phyloP scores from a whole-genome alignment of 2,888 invertebrate genomes.

The Stenichneumon culpator region DNA sequence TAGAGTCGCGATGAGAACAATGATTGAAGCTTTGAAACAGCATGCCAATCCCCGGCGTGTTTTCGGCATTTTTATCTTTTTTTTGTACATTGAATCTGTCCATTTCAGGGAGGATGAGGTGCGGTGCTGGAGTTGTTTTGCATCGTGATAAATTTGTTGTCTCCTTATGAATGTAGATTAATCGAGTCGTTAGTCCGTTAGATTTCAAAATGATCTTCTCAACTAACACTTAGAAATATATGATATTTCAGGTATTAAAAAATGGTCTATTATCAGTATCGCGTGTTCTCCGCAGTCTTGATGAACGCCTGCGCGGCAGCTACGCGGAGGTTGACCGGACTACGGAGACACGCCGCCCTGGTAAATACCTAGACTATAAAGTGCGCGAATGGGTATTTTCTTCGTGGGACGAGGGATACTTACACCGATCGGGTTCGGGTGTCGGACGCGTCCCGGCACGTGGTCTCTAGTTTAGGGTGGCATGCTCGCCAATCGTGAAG shows the following conservation, averaged over 20 bases:
- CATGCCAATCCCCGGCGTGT: background rate
- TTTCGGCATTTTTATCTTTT: background rate
- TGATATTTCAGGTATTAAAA: slow-evolving; percentile 3
- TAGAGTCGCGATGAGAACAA: background rate
- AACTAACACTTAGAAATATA: background rate
- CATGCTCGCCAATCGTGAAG: background rate
- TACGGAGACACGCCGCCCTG: background rate
- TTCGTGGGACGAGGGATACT: slow-evolving; percentile 6
- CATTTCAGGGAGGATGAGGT: background rate
- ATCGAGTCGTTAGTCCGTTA: slow-evolving; percentile 12
- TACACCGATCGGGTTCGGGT: slow-evolving; percentile 2
- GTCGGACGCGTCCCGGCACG: slow-evolving; percentile 11
- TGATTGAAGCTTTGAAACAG: slow-evolving; percentile 11
- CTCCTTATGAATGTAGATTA: background rate
- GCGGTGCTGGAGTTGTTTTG: background rate
- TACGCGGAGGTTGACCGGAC: background rate
- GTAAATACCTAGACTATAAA: slow-evolving; percentile 1
- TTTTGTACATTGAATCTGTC: background rate
- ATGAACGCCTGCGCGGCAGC: slow-evolving; percentile 1
- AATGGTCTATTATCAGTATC: background rate
- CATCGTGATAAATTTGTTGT: background rate
- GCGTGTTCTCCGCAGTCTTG: slow-evolving; percentile 7
- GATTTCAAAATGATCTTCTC: background rate
- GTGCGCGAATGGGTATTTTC: slow-evolving; percentile 8
- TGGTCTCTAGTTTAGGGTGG: slow-evolving; percentile 5